A percentile compares a stretch with the other conserved stretches of the same genome.
These are phyloP conservation scores for Lophochroa leadbeateri DNA, from an alignment of 2,113 vertebrate species.

Conservation along the genomic window DNA sequence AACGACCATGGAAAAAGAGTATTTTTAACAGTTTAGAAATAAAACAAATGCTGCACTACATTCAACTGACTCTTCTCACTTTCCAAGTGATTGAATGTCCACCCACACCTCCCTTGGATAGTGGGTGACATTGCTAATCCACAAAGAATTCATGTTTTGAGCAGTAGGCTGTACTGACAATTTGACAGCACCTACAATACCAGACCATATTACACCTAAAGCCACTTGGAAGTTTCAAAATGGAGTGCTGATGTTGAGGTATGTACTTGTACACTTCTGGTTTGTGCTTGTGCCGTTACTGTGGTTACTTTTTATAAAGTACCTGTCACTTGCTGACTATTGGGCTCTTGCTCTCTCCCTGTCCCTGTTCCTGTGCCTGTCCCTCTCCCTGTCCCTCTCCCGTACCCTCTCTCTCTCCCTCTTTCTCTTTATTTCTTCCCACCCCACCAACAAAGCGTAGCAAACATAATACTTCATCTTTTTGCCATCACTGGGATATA, in stretches of 20 bases:
- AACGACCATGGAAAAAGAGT: background rate
- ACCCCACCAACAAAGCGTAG: background rate
- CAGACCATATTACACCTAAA: background rate
- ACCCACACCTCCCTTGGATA: slow-evolving; percentile 10
- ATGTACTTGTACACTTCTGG: background rate
- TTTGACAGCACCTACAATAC: background rate
- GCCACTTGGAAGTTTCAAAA: background rate
- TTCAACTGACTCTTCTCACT: background rate
- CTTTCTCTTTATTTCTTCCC: background rate
- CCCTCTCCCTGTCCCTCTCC: background rate
- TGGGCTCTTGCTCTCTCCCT: background rate
- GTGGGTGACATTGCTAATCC: slow-evolving; percentile 6
- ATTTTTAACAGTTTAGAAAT: slow-evolving; percentile 51
- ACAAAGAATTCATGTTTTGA: background rate
- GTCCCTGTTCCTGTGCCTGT: background rate
- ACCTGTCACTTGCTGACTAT: background rate
- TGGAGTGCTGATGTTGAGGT: background rate
- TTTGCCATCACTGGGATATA: background rate
- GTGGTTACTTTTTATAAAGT: background rate
- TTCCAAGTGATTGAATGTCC: slow-evolving; percentile 19
- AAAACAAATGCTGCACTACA: slow-evolving; percentile 17
- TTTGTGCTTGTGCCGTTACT: background rate
- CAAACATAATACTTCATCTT: background rate
- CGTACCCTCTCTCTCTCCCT: background rate
- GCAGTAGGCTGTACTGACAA: background rate